phyloP scores from a whole-genome alignment of 2,113 vertebrate species.

The Malurus elegans region DNA sequence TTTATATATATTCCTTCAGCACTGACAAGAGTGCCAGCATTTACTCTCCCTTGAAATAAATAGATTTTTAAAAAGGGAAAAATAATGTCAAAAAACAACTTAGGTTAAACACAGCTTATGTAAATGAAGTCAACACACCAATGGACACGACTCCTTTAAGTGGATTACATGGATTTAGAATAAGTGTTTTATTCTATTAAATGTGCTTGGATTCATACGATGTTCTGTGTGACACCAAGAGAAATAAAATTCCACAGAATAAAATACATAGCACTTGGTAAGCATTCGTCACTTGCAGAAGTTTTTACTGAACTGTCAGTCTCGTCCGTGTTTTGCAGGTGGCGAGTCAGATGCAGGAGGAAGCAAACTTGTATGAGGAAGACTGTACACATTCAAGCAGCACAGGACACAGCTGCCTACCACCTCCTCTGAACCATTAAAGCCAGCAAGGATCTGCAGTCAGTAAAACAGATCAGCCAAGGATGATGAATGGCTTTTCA shows the following conservation, averaged over 20 bases:
- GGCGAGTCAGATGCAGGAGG: background rate
- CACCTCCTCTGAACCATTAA: background rate
- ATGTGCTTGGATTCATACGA: background rate
- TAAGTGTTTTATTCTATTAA: background rate
- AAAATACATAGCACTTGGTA: background rate
- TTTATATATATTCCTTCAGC: background rate
- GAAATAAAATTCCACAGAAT: background rate
- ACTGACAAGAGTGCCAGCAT: background rate
- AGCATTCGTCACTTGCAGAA: background rate
- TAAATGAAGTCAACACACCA: background rate
- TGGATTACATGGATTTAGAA: conserved; percentile 14
- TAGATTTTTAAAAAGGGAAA: background rate
- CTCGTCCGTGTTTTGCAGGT: background rate
- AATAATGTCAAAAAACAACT: background rate
- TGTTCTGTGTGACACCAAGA: background rate
- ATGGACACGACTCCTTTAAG: background rate
- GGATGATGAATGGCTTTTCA: background rate
- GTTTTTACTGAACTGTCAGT: background rate
- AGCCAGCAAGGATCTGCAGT: background rate
- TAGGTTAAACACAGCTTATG: conserved; percentile 29
- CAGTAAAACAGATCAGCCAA: background rate
- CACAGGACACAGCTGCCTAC: background rate
- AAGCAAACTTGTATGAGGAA: background rate
- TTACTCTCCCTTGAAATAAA: background rate
- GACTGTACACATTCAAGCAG: background rate